Evolutionary conservation across 1,140 invertebrate genomes (phyloP), one percentile per base, ranked within the genome.

Genomic region (Nephila pilipes): DNA sequence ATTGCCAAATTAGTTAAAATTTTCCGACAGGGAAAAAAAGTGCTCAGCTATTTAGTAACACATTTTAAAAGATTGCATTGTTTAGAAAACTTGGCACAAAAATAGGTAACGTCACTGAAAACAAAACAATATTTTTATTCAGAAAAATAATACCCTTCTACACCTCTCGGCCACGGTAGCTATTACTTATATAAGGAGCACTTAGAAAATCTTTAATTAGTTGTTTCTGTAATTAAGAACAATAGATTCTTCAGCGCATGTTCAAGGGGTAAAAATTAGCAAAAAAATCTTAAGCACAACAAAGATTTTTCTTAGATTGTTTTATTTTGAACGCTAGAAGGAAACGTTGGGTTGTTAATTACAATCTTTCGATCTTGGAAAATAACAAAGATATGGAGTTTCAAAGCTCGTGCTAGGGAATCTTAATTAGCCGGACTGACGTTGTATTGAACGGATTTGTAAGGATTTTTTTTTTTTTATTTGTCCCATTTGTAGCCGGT

Each of bases 161-260:
- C 80, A 83, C 54, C 54, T 83, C 54, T 83, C 80, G 22, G 54
- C 55, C 80, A 83, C 54, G 54, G 25, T 46, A 25, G 80, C 25
- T 38, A 83, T 83, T 83, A 54, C 6, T 55, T 83, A 25, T n/a
- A n/a, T 54, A 54, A 54, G n/a, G 38, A 54, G 80, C n/a, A 46
- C 80, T 83, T 55, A 83, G 54, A 46, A 83, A 83, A 83, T 83
- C 80, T 83, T 83, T 83, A 83, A 83, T 83, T 83, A 83, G 80
- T 55, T 55, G 80, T 83, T 83, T 83, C 80, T 54, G 54, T 83
- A 83, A 83, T 83, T 83, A 83, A 83, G 80, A 54, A 55, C 80
- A 83, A 55, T 54, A 81, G 69, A 75, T 75, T 75, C 29, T 16
- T 36, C 32, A 75, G 18, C 32, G 69, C 69, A 75, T 18, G 69